Evolutionary conservation across 2,888 invertebrate genomes (phyloP), one percentile per base, ranked within the genome.

Genomic region (Coecobrya sp.): DNA sequence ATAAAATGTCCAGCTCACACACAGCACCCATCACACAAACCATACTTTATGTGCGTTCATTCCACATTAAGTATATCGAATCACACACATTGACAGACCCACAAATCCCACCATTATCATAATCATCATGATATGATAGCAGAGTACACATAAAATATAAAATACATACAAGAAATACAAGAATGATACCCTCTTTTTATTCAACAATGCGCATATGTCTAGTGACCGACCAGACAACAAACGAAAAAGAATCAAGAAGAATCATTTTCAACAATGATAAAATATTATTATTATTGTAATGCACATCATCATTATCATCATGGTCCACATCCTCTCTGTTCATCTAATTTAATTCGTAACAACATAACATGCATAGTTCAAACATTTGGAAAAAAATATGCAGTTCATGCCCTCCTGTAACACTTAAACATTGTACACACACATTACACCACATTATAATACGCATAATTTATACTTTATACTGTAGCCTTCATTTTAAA

Each of bases 271-370:
- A 52, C 55, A 55, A 81, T 81, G 55, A 81, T 55, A 81, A 55
- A 81, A 42, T 42, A 76, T 76, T 76, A 76, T 76, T 76, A 76
- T 55, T 55, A 49, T 76, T 68, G n/a, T 73, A 79, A 79, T 52
- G 81, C 81, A n/a, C 70, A 62, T 62, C 62, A 62, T 62, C 25
- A 62, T 62, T 8, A 62, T 25, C 62, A 62, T 62, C 25, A 62
- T 62, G 1, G 25, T 25, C 84, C 42, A 70, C 70, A 86, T 70
- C 86, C 52, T 70, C 10, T 82, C 45, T n/a, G 8, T 62, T 89
- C 89, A 82, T 90, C 89, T 90, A 90, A 90, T 90, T 90, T 90
- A 90, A 90, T 90, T 89, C 89, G 62, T 70, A 42, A 36, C 42
- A 65, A 82, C 89, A 49, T 70, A 42, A 36, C 42, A 65, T 19